A percentile compares a stretch with the other conserved stretches of the same genome.
Conservation (phyloP, 2,113 vertebrate species). For the Xiphias gladius region DNA sequence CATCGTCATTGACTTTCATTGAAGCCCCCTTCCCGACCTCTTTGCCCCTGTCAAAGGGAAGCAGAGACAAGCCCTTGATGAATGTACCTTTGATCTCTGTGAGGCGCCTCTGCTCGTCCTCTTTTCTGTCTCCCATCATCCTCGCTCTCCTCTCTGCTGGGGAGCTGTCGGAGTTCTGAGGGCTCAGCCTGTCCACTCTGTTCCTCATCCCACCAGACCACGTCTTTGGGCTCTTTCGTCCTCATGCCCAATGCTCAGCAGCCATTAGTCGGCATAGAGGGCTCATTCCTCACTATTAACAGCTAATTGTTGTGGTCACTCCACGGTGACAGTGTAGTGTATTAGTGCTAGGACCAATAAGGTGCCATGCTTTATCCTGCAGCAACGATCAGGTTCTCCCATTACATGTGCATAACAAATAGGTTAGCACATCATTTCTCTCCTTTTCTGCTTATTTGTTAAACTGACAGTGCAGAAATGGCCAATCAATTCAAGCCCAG, state of each 20-base stretch:
- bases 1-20: slow-evolving; percentile 39
- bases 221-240: slow-evolving; percentile 54
- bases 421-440: slow-evolving; percentile 16
- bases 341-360: slow-evolving; percentile 28
- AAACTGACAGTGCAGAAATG: slow-evolving; percentile 30
- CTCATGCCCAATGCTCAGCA: slow-evolving; percentile 10
- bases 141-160: slow-evolving; percentile 36
- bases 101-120: slow-evolving; percentile 53
- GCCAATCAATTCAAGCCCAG: slow-evolving; percentile 48
- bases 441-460: slow-evolving; percentile 43
- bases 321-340: background rate
- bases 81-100: slow-evolving; percentile 70
- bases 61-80: slow-evolving; percentile 65
- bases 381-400: slow-evolving; percentile 24
- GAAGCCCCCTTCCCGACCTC: slow-evolving; percentile 16
- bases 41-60: slow-evolving; percentile 55
- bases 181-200: slow-evolving; percentile 34
- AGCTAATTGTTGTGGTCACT: slow-evolving; percentile 52
- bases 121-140: slow-evolving; percentile 41
- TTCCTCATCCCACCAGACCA: slow-evolving; percentile 12
- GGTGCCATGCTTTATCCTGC: slow-evolving; percentile 7
- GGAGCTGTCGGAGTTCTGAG: slow-evolving; percentile 61
- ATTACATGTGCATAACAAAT: slow-evolving; percentile 39
- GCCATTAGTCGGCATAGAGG: slow-evolving; percentile 42
- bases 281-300: slow-evolving; percentile 50